Evolutionary conservation across 2,113 vertebrate species (phyloP).

Genomic region (Corythornis madagascariensis): DNA sequence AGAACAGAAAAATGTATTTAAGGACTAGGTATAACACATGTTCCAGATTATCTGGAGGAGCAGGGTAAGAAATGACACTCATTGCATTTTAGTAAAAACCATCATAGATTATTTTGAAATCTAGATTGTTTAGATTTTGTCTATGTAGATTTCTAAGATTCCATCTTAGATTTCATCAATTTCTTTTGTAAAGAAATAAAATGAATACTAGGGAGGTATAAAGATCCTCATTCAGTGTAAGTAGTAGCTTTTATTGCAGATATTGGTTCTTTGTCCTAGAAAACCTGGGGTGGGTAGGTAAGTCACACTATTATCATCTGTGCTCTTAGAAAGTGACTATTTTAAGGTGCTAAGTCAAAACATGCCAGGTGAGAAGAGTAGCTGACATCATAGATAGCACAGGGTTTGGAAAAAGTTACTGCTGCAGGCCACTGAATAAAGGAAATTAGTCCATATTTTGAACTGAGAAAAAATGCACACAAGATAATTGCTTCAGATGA

Average conservation of each 20-base stretch:
- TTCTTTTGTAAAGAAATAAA: neutral
- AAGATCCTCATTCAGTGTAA: neutral
- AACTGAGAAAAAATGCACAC: neutral
- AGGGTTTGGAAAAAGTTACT: neutral
- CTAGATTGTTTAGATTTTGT: too few relatives aligned
- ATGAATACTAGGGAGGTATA: neutral
- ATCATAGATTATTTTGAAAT: neutral
- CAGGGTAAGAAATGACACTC: neutral
- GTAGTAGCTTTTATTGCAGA: neutral
- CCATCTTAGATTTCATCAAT: neutral
- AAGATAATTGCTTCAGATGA: neutral
- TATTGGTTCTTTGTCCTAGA: neutral
- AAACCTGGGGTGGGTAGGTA: neutral
- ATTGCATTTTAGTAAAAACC: neutral
- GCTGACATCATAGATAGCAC: neutral
- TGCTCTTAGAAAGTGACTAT: neutral
- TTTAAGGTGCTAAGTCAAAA: neutral
- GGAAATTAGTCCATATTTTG: neutral
- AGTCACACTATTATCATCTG: neutral
- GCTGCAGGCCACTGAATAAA: neutral
- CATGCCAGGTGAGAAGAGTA: neutral
- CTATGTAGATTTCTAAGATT: too few relatives aligned
- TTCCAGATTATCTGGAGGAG: slow-evolving; percentile 10
- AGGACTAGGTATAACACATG: neutral
- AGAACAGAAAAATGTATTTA: slow-evolving; percentile 16